Evolutionary conservation across 2,888 invertebrate genomes (phyloP).

Genomic region (Phasia obesa): DNA sequence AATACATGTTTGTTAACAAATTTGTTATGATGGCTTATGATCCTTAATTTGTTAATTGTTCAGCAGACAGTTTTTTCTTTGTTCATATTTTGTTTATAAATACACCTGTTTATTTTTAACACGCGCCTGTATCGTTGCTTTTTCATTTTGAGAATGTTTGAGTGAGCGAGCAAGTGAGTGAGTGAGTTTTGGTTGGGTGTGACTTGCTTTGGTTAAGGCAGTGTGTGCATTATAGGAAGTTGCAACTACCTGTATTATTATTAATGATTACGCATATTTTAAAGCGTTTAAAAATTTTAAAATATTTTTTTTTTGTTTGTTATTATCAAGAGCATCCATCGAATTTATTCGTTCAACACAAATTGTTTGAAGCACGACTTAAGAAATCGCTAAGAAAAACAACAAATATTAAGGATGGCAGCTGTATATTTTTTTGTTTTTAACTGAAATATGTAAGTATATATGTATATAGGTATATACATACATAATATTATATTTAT

Average conservation of each 20-base stretch:
- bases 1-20: not conserved
- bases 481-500: not conserved
- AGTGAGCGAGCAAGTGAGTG: not conserved
- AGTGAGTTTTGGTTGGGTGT: slow-evolving; percentile 11
- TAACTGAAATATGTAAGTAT: slow-evolving; percentile 4
- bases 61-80: slow-evolving; percentile 38
- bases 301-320: slow-evolving; percentile 19
- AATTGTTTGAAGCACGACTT: slow-evolving; percentile 54
- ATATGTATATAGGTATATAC: too few species aligned
- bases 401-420: slow-evolving; percentile 29
- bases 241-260: slow-evolving; percentile 62
- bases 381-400: slow-evolving; percentile 29
- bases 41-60: slow-evolving; percentile 41
- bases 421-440: slow-evolving; percentile 43
- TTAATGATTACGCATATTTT: slow-evolving; percentile 63
- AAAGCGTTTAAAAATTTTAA: slow-evolving; percentile 49
- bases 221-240: slow-evolving; percentile 42
- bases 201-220: slow-evolving; percentile 18
- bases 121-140: slow-evolving; percentile 49
- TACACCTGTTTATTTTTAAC: slow-evolving; percentile 65
- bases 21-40: slow-evolving; percentile 26
- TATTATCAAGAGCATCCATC: slow-evolving; percentile 58
- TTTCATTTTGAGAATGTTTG: not conserved
- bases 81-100: slow-evolving; percentile 33
- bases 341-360: slow-evolving; percentile 21